Conservation (phyloP, 2,113 vertebrate species). For the Pterocles gutturalis region DNA sequence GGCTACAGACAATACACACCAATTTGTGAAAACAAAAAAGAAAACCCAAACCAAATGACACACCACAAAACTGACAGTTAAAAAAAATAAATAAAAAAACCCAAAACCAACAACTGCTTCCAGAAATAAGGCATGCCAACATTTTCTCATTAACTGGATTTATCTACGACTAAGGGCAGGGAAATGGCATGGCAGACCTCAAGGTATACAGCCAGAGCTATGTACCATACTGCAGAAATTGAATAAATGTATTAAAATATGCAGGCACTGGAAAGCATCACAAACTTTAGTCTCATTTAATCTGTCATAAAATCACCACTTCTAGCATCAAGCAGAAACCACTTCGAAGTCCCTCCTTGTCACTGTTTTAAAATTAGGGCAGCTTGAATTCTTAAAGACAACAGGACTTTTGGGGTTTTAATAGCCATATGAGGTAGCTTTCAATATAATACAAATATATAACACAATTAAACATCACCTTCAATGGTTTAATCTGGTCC, state of each 20-base stretch:
- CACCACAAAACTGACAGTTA: neutral
- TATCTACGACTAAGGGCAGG: neutral
- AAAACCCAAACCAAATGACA: neutral
- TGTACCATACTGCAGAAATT: neutral
- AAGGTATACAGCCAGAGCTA: neutral
- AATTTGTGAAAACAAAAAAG: neutral
- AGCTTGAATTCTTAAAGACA: neutral
- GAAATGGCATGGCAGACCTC: neutral
- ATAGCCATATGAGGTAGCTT: neutral
- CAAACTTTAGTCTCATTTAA: neutral
- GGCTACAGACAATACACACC: neutral
- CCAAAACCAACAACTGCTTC: neutral
- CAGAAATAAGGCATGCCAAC: neutral
- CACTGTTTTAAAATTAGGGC: neutral
- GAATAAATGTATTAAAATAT: neutral
- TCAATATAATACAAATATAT: neutral
- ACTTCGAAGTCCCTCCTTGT: neutral
- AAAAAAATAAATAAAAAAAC: neutral
- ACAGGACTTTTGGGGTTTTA: neutral
- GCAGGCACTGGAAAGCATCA: neutral
- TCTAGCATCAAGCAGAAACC: neutral
- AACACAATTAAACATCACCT: constrained; percentile 80
- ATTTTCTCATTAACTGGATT: neutral
- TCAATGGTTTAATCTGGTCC: constrained; percentile 95
- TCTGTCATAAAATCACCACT: neutral